These are phyloP conservation scores for Pyrgus malvae DNA, from an alignment of 2,888 invertebrate species.

Conservation along the genomic window DNA sequence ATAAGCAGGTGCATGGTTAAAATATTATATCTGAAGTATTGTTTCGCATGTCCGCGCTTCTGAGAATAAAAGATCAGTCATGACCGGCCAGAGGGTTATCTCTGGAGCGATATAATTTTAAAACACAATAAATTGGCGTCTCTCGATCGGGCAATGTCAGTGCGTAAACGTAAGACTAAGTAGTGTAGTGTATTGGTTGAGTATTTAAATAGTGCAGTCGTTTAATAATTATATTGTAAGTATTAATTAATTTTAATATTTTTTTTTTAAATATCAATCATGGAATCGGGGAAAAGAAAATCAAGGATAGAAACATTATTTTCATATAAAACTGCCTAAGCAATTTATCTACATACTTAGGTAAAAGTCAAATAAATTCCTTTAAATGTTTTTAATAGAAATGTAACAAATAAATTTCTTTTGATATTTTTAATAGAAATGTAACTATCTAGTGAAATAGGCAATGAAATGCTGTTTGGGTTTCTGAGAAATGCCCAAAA, in stretches of 20 bases:
- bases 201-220: slow-evolving; percentile 9
- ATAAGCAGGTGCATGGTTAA: neutral
- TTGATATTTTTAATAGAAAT: too few species aligned
- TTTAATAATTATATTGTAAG: slow-evolving; percentile 5
- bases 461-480: too few species aligned
- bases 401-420: too few species aligned
- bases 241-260: neutral
- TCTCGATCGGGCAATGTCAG: slow-evolving; percentile 55
- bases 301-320: too few species aligned
- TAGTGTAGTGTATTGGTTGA: slow-evolving; percentile 12
- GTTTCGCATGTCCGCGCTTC: slow-evolving; percentile 50
- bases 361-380: too few species aligned
- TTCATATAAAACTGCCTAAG: too few species aligned
- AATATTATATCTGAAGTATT: slow-evolving; percentile 19
- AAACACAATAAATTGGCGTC: slow-evolving; percentile 68
- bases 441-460: too few species aligned
- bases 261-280: too few species aligned
- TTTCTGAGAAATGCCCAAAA: too few species aligned
- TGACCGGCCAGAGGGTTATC: slow-evolving; percentile 69
- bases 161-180: slow-evolving; percentile 41
- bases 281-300: too few species aligned
- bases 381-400: too few species aligned
- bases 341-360: too few species aligned
- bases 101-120: slow-evolving; percentile 55
- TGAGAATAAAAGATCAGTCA: slow-evolving; percentile 65